Percentiles rank a stretch among this genome's conserved stretches.
These are phyloP conservation scores for Hemibagrus wyckioides DNA, from an alignment of 2,113 vertebrate genomes.

Conservation along the genomic window DNA sequence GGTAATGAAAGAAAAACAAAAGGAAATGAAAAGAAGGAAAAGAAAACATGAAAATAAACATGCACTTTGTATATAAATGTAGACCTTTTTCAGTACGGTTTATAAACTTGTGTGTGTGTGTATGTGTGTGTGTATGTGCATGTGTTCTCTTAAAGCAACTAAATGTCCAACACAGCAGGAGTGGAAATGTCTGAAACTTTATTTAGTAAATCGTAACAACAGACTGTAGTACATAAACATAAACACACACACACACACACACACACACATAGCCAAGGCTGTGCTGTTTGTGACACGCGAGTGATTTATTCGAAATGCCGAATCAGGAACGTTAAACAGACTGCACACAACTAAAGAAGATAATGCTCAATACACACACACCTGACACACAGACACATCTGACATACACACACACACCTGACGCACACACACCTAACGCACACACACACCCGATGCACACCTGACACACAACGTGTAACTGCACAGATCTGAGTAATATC, in stretches of 20 bases:
- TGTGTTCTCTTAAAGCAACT: background rate
- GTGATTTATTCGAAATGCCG: background rate
- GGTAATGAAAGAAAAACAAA: too few species aligned
- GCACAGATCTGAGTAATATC: background rate
- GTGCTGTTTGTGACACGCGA: background rate
- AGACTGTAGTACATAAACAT: background rate
- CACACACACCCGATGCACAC: background rate
- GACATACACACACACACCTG: too few species aligned
- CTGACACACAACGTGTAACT: background rate
- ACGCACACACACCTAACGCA: background rate
- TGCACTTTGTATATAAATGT: too few species aligned
- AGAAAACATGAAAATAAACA: too few species aligned
- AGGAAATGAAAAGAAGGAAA: too few species aligned
- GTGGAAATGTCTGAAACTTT: background rate
- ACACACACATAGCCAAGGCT: background rate
- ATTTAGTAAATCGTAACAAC: constrained; percentile 4
- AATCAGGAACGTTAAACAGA: background rate
- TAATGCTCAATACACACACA: background rate
- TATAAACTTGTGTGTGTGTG: constrained; percentile 4
- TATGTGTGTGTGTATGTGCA: background rate
- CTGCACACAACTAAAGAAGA: background rate
- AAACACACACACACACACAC: constrained; percentile 2
- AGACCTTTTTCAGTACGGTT: too few species aligned
- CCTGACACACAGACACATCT: too few species aligned
- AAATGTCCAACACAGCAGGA: background rate